Evolutionary conservation across 2,888 invertebrate genomes (phyloP).

Genomic region (Sabatieria punctata): DNA sequence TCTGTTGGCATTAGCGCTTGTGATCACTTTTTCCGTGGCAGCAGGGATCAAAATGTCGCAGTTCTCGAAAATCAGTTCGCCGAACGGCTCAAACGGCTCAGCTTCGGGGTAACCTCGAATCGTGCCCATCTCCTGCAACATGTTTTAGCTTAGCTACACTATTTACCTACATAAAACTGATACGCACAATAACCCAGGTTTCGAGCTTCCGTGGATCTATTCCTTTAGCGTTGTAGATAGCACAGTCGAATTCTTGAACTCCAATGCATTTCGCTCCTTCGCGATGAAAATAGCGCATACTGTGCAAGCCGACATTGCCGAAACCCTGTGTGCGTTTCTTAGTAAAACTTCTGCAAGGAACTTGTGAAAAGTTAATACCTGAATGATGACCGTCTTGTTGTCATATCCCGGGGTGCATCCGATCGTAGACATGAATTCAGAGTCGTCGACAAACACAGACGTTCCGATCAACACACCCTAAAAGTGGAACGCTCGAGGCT

Average conservation of each 20-base stretch:
- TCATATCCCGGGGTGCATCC: slow-evolving; percentile 79
- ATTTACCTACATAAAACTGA: too few relatives aligned
- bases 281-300: slow-evolving; percentile 76
- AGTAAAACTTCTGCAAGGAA: too few relatives aligned
- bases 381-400: slow-evolving; percentile 85
- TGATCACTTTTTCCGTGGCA: slow-evolving; percentile 82
- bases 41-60: slow-evolving; percentile 95
- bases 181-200: too few relatives aligned
- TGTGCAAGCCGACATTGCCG: slow-evolving; percentile 92
- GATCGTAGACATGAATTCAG: slow-evolving; percentile 63
- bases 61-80: slow-evolving; percentile 57
- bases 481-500: too few relatives aligned
- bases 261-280: slow-evolving; percentile 84
- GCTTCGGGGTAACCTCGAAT: slow-evolving; percentile 87
- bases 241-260: slow-evolving; percentile 69
- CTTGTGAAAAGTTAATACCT: too few relatives aligned
- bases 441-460: slow-evolving; percentile 53
- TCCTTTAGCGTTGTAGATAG: slow-evolving; percentile 69
- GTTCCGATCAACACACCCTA: slow-evolving; percentile 49
- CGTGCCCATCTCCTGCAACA: slow-evolving; percentile 50
- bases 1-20: slow-evolving; percentile 66
- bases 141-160: too few relatives aligned
- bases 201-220: slow-evolving; percentile 62
- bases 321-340: slow-evolving; percentile 58
- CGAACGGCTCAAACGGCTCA: slow-evolving; percentile 48